These are phyloP conservation scores for Cheilosia impressa DNA, from an alignment of 2,888 invertebrate genomes.

Conservation along the genomic window DNA sequence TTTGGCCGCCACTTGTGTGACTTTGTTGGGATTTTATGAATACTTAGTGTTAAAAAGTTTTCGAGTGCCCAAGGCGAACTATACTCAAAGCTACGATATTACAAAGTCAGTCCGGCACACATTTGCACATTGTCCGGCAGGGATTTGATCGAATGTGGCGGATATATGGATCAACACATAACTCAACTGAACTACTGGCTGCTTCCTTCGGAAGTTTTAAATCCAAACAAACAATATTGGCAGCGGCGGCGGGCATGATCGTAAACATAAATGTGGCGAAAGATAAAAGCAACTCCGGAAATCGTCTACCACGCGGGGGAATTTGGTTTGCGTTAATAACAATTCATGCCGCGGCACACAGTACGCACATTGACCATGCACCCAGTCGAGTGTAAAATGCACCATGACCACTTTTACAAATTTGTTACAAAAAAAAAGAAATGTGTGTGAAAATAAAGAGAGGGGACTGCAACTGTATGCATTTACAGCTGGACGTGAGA, in stretches of 20 bases:
- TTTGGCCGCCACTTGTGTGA: slow-evolving; percentile 42
- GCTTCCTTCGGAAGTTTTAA: slow-evolving; percentile 53
- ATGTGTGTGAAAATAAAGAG: too few relatives aligned
- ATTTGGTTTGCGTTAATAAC: slow-evolving; percentile 52
- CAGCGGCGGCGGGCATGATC: slow-evolving; percentile 41
- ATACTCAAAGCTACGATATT: too few relatives aligned
- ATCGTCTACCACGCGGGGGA: slow-evolving; percentile 44
- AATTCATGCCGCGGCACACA: slow-evolving; percentile 17
- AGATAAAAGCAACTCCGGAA: slow-evolving; percentile 67
- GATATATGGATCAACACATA: not conserved
- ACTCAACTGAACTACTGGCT: slow-evolving; percentile 19
- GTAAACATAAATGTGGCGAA: slow-evolving; percentile 63
- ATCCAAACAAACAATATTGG: slow-evolving; percentile 63
- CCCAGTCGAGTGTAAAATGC: slow-evolving; percentile 40
- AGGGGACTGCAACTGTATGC: too few relatives aligned
- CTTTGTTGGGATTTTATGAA: slow-evolving; percentile 28
- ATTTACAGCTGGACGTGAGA: too few relatives aligned
- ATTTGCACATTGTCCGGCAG: too few relatives aligned
- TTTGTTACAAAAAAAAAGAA: not conserved
- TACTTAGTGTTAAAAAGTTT: not conserved
- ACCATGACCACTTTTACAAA: not conserved
- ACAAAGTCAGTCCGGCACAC: too few relatives aligned
- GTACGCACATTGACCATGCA: slow-evolving; percentile 38
- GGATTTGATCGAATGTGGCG: not conserved
- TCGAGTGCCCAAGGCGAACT: not conserved